Base-by-base conservation (phyloP, 2,113 vertebrate species). In the Ramphastos sulfuratus region DNA sequence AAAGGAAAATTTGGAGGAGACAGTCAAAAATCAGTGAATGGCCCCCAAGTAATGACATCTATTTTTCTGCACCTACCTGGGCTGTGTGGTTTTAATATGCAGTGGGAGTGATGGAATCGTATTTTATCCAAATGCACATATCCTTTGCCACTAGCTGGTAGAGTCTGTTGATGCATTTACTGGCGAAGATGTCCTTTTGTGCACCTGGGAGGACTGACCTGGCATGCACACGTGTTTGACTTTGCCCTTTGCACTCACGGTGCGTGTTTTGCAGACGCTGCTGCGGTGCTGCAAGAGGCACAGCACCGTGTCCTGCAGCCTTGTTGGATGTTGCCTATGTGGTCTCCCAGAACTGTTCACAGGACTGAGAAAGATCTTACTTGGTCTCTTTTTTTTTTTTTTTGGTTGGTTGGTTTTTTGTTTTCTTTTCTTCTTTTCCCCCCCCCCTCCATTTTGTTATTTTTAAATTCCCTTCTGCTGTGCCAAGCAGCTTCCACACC, bases 401-500 rank as follows among this genome's bases (percentile, higher is more conserved):
- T 52, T n/a, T 9, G 7, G 37, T 37, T 7, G 7, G 37, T 37
- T 37, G 7, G 37, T 39, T 28, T 59, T 52, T 9, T 5, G 4
- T 21, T 50, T 13, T 15, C 30, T 60, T 15, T 25, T 33, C 17
- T 28, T 50, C 21, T 58, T 24, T 9, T 48, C n/a, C 12, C 12
- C 18, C 18, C 18, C 12, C 12, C 18, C 18, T 9, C 12, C 2
- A 30, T 7, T 37, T 67, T 31, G 9, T 67, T 92, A 30, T 71
- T 95, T 95, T 85, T 19, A 46, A 65, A 55, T 83, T 86, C 46
- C 56, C 48, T 90, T 76, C 44, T 65, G 50, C 48, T 89, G 60
- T 60, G 35, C 14, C 13, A 77, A 70, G 69, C 67, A 79, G 27
- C 23, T 39, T 84, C 66, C 14, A 15, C 54, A 20, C 46, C 80